Conservation (phyloP, 2,113 vertebrate species). For the Oreochromis spilurus region DNA sequence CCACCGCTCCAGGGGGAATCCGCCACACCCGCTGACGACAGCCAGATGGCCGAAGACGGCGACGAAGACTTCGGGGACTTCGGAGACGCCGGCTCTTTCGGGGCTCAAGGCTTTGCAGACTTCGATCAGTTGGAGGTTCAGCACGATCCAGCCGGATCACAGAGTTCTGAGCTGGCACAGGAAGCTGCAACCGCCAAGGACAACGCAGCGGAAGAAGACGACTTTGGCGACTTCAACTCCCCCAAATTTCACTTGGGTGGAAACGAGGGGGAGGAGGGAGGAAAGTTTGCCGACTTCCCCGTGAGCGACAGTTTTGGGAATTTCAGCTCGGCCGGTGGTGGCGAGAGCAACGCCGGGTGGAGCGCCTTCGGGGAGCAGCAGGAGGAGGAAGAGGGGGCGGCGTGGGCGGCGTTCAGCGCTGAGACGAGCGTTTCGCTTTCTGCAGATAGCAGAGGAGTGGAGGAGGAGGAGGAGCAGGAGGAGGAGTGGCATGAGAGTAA, state of each 20-base stretch:
- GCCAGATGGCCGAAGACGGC: conserved; percentile 56
- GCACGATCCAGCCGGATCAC: background rate
- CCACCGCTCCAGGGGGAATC: conserved; percentile 56
- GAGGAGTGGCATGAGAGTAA: conserved; percentile 70
- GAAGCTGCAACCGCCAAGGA: conserved; percentile 10
- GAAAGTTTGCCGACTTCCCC: conserved; percentile 63
- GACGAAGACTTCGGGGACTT: conserved; percentile 82
- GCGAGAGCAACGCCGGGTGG: conserved; percentile 71
- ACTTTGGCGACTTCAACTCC: conserved; percentile 82
- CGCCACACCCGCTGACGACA: conserved; percentile 51
- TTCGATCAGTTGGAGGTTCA: conserved; percentile 61
- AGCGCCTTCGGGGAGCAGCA: conserved; percentile 80
- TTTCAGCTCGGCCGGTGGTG: conserved; percentile 79
- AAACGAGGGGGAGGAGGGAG: background rate
- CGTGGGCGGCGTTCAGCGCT: conserved; percentile 87
- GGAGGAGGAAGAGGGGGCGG: conserved; percentile 60
- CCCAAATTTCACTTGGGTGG: conserved; percentile 46
- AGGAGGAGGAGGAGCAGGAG: conserved; percentile 68
- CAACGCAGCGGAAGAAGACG: conserved; percentile 44
- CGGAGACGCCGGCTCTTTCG: conserved; percentile 67
- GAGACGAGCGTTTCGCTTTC: conserved; percentile 52
- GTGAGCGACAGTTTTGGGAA: conserved; percentile 87
- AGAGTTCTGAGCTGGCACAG: background rate
- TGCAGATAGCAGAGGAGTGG: conserved; percentile 49
- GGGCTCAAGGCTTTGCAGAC: conserved; percentile 63